Conservation (phyloP, 2,113 vertebrate genomes). For the Istiophorus platypterus region DNA sequence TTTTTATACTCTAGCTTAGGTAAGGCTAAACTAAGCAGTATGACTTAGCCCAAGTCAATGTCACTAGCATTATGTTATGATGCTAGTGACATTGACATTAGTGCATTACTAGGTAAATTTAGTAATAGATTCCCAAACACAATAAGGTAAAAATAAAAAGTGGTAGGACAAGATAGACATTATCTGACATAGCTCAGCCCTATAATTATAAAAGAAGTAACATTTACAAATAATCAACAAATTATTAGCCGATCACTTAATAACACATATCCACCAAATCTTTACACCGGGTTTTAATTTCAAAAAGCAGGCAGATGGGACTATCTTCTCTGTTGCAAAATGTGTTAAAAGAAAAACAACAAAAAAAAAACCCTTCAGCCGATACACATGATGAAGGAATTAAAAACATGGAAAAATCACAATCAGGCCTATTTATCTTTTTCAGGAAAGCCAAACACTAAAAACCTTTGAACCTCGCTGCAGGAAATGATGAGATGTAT, state of each 20-base stretch:
- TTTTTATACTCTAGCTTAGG: too few relatives aligned
- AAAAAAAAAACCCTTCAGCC: neutral
- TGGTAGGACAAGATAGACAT: too few relatives aligned
- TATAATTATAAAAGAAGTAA: neutral
- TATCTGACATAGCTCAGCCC: neutral
- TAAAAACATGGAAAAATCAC: constrained; percentile 13
- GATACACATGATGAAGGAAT: constrained; percentile 19
- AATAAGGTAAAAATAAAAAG: too few relatives aligned
- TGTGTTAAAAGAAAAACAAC: neutral
- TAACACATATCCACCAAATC: neutral
- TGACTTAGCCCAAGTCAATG: too few relatives aligned
- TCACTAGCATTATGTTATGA: too few relatives aligned
- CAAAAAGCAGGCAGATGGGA: neutral
- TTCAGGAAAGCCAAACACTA: neutral
- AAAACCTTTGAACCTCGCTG: constrained; percentile 7
- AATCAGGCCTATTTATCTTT: constrained; percentile 14
- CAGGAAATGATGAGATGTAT: constrained; percentile 13
- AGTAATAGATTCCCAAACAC: too few relatives aligned
- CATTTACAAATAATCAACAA: too few relatives aligned
- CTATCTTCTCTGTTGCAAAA: neutral
- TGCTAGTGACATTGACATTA: too few relatives aligned
- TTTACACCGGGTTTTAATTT: neutral
- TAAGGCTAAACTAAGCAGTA: too few relatives aligned
- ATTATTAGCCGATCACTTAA: too few relatives aligned
- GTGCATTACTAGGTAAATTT: too few relatives aligned